These are phyloP conservation scores for Pseudomugil tenellus DNA, from an alignment of 2,797 vertebrate genomes.

Conservation along the genomic window DNA sequence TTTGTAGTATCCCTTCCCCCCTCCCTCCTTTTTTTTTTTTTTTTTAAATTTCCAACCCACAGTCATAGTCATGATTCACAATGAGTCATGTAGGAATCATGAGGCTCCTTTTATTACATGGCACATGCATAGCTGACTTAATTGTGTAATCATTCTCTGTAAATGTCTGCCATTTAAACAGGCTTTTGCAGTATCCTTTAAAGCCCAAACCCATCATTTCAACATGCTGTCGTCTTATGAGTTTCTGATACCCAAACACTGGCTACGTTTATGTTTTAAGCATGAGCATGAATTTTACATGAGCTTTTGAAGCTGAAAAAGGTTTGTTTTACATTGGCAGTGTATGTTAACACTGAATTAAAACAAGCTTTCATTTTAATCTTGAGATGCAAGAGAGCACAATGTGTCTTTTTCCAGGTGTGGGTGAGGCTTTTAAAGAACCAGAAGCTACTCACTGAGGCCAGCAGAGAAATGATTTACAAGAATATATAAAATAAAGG, in stretches of 20 bases:
- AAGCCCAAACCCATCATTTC: constrained; percentile 57
- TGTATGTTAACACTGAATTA: constrained; percentile 55
- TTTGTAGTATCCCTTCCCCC: constrained; percentile 19
- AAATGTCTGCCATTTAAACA: constrained; percentile 28
- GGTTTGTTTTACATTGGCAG: constrained; percentile 63
- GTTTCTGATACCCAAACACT: constrained; percentile 37
- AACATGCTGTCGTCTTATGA: constrained; percentile 49
- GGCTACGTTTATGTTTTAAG: constrained; percentile 61
- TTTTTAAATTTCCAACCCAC: constrained; percentile 31
- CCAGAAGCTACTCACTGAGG: constrained; percentile 13
- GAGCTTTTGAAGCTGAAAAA: constrained; percentile 58
- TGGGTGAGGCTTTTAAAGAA: constrained; percentile 15
- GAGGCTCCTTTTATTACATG: constrained; percentile 15
- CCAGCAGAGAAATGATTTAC: background rate
- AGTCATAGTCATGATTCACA: constrained; percentile 45
- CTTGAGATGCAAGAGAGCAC: constrained; percentile 14
- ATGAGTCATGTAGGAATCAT: constrained; percentile 52
- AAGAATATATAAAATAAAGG: no score
- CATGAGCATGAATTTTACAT: constrained; percentile 75
- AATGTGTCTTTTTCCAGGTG: constrained; percentile 8
- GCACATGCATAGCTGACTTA: constrained; percentile 11
- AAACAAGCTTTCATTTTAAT: constrained; percentile 23
- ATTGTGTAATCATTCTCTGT: constrained; percentile 51
- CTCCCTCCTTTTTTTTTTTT: no score
- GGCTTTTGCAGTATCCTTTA: constrained; percentile 30